These are phyloP conservation scores for Pherbina coryleti DNA, from an alignment of 2,888 invertebrate genomes.

Conservation along the genomic window DNA sequence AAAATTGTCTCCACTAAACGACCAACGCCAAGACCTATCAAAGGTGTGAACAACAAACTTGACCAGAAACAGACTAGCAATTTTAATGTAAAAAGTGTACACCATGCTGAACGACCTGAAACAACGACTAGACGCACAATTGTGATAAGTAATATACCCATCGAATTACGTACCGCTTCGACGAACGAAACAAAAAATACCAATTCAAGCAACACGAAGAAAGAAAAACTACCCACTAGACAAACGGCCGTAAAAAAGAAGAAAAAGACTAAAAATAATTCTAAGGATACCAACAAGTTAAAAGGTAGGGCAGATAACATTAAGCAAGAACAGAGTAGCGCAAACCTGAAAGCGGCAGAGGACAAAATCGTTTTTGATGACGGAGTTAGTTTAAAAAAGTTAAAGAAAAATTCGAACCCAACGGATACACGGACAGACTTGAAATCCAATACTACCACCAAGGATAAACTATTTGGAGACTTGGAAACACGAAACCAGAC, in stretches of 20 bases:
- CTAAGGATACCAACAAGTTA: neutral
- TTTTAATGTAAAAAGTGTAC: slow-evolving; percentile 50
- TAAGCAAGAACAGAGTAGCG: neutral
- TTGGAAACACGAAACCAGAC: too few species aligned
- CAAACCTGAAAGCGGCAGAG: neutral
- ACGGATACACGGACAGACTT: too few species aligned
- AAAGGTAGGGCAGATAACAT: neutral
- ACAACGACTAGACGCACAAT: slow-evolving; percentile 58
- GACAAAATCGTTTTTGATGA: neutral
- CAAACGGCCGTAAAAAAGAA: neutral
- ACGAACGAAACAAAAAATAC: neutral
- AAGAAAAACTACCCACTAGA: slow-evolving; percentile 35
- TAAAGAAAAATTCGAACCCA: too few species aligned
- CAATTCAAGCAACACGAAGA: slow-evolving; percentile 23
- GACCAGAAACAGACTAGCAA: slow-evolving; percentile 55
- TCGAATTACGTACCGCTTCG: slow-evolving; percentile 60
- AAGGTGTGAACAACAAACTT: slow-evolving; percentile 62
- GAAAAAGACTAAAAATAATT: neutral
- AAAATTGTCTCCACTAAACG: slow-evolving; percentile 67
- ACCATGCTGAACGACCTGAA: slow-evolving; percentile 48
- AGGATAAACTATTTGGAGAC: too few species aligned
- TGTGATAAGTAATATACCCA: slow-evolving; percentile 65
- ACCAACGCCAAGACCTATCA: slow-evolving; percentile 61
- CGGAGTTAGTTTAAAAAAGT: too few species aligned
- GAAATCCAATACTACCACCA: too few species aligned